phyloP scores from a whole-genome alignment of 1,140 invertebrate genomes.

The Drosophila busckii region DNA sequence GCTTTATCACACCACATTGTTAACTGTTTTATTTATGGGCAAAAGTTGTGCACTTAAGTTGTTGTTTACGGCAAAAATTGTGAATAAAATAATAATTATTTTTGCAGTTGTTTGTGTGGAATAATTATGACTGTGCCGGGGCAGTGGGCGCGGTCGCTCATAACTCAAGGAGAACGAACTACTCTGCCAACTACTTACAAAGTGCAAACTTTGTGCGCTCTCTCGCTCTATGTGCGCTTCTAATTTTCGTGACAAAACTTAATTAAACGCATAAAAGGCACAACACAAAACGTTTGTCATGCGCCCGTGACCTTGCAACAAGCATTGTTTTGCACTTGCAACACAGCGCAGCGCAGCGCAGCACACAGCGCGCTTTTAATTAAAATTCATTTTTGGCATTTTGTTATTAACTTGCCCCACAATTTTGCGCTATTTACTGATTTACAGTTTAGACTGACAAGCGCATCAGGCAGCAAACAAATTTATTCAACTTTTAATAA shows the following conservation, averaged over 20 bases:
- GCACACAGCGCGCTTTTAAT: too few relatives aligned
- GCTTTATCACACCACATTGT: slow-evolving; percentile 38
- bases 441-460: too few relatives aligned
- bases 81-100: slow-evolving; percentile 41
- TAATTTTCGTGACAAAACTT: slow-evolving; percentile 38
- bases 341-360: too few relatives aligned
- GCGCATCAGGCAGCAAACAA: too few relatives aligned
- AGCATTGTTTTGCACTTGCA: too few relatives aligned
- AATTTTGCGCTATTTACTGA: too few relatives aligned
- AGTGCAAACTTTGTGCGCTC: slow-evolving; percentile 16
- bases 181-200: too few relatives aligned
- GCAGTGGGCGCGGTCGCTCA: too few relatives aligned
- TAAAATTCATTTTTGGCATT: too few relatives aligned
- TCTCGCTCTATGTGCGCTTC: not conserved
- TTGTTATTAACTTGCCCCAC: too few relatives aligned
- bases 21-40: slow-evolving; percentile 39
- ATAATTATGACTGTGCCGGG: slow-evolving; percentile 17
- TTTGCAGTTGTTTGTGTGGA: slow-evolving; percentile 18
- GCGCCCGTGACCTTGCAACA: too few relatives aligned
- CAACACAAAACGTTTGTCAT: slow-evolving; percentile 17
- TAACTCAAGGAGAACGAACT: slow-evolving; percentile 13
- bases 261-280: slow-evolving; percentile 17
- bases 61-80: slow-evolving; percentile 35
- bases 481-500: slow-evolving; percentile 47
- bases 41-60: slow-evolving; percentile 46